phyloP scores from a whole-genome alignment of 2,113 vertebrate genomes.

The Cynopterus brachyotis region DNA sequence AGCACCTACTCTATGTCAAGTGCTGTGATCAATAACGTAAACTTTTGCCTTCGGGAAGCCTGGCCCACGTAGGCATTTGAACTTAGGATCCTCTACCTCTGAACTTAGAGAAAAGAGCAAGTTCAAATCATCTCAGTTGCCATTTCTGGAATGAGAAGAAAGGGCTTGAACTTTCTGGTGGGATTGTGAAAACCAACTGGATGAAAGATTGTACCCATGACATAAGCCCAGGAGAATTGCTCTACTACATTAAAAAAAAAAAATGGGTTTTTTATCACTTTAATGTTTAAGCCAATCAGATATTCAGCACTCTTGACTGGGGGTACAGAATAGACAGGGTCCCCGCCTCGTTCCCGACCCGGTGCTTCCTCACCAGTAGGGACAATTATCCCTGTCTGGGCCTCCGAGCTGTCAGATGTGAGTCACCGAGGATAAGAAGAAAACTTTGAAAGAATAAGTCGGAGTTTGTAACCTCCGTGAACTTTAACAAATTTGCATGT shows the following conservation, averaged over 20 bases:
- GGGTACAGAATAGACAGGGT: fast-evolving
- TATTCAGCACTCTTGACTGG: background rate
- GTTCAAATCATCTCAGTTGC: background rate
- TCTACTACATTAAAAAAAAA: too few relatives aligned
- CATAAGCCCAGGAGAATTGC: background rate
- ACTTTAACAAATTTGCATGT: background rate
- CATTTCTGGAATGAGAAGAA: background rate
- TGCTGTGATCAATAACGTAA: background rate
- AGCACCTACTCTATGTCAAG: background rate
- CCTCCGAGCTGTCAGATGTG: background rate
- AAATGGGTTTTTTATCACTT: background rate
- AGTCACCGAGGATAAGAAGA: background rate
- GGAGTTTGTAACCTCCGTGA: background rate
- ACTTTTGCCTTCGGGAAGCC: background rate
- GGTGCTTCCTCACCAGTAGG: background rate
- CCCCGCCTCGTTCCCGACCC: background rate
- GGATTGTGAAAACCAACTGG: background rate
- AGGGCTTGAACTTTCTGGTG: background rate
- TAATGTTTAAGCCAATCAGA: background rate
- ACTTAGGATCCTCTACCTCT: background rate
- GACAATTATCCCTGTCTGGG: background rate
- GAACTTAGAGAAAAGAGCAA: background rate
- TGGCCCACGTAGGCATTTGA: background rate
- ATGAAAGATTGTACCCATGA: background rate
- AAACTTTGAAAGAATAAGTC: background rate